These are phyloP conservation scores for Chamaetylas fuelleborni DNA, from an alignment of 2,113 vertebrate genomes.

Conservation along the genomic window DNA sequence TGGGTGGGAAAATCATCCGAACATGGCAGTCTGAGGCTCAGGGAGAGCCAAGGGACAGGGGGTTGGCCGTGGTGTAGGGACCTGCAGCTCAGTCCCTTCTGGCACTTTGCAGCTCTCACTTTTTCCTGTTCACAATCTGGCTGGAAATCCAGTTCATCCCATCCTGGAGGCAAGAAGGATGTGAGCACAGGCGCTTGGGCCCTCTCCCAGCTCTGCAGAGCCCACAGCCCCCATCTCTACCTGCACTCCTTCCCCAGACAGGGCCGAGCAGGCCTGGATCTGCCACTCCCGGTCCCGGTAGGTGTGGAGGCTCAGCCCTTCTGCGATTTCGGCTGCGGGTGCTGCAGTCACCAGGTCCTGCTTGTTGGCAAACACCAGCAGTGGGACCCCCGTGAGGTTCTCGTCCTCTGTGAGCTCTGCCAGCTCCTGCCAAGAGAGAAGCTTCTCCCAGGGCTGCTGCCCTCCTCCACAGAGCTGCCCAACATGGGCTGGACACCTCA, in stretches of 20 bases:
- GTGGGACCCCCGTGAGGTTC: slow-evolving; percentile 78
- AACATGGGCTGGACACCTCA: accelerated
- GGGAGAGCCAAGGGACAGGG: accelerated
- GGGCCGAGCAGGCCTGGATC: slow-evolving; percentile 88
- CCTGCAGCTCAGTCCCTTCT: not conserved
- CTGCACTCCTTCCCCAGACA: slow-evolving; percentile 88
- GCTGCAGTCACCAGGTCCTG: slow-evolving; percentile 84
- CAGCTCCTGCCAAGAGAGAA: slow-evolving; percentile 77
- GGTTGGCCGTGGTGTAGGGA: not conserved
- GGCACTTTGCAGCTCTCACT: slow-evolving; percentile 55
- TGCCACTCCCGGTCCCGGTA: slow-evolving; percentile 87
- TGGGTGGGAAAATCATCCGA: not conserved
- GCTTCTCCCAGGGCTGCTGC: not conserved
- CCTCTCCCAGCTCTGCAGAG: not conserved
- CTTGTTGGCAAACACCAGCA: slow-evolving; percentile 91
- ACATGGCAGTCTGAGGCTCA: not conserved
- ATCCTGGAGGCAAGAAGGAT: slow-evolving; percentile 70
- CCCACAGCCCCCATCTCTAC: slow-evolving; percentile 35
- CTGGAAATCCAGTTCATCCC: slow-evolving; percentile 93
- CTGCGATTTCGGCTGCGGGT: slow-evolving; percentile 81
- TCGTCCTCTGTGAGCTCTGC: slow-evolving; percentile 83
- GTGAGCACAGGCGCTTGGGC: not conserved
- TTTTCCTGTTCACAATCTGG: slow-evolving; percentile 85
- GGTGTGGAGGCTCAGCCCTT: slow-evolving; percentile 86
- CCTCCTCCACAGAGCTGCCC: not conserved